Base-by-base conservation (phyloP, 2,797 vertebrate genomes). In the Arrhamphus sclerolepis region DNA sequence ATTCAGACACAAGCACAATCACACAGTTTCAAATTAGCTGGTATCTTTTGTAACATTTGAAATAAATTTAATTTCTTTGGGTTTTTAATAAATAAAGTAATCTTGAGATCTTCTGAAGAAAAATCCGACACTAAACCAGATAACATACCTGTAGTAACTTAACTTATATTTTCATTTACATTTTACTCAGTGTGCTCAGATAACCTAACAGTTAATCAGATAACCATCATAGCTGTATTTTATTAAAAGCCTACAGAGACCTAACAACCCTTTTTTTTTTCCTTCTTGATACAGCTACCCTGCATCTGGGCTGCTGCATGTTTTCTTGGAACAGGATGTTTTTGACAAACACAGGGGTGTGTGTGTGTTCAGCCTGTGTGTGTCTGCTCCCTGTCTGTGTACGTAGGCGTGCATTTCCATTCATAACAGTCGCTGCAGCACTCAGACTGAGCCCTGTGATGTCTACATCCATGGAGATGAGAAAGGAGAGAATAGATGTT, bases 381-480 rank as follows among this genome's bases (percentile, higher is more conserved):
- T 65, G 47, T 56, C 51, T 54, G 51, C 43, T 31, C 19, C 58
- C 51, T n/a, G 24, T 60, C 7, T 52, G 39, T 20, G 24, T 46
- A 44, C 3, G 82, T 77, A 44, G 77, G 82, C 21, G 73, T 67
- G 49, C 6, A 9, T 56, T 56, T 81, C 70, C 78, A 83, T 86
- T 87, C 78, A 83, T 41, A 75, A 64, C 57, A 60, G 68, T 38
- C 47, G 11, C 62, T 66, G 24, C 59, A 47, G 70, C 72, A 58
- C 80, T 83, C 70, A 85, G 71, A 74, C 66, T 11, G 62, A 72
- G 60, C 26, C 52, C 75, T 80, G 46, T 78, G 75, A 85, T 76
- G 77, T 84, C 75, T 75, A 46, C 72, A 85, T 78, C 70, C 73
- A 74, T 7, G 44, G 16, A 78, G 80, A 80, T 81, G 75, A 86